Evolutionary conservation across 2,113 vertebrate species (phyloP).

Genomic region (Sphaerodactylus townsendi): DNA sequence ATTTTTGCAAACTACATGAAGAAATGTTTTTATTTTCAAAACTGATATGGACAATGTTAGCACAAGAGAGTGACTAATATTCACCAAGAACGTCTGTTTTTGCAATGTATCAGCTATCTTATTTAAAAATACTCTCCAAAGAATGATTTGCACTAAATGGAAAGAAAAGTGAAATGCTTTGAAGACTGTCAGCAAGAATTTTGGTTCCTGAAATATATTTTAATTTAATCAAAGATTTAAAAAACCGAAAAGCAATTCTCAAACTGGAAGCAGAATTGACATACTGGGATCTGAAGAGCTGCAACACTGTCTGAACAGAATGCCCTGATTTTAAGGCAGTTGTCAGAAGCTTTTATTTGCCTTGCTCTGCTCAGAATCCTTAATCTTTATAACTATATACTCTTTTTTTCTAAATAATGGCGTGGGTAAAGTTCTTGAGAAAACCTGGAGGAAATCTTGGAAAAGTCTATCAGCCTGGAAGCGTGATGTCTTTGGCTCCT

Average conservation of each 20-base stretch:
- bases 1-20: constrained; percentile 30
- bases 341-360: constrained; percentile 50
- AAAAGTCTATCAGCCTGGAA: constrained; percentile 93
- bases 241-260: constrained; percentile 2
- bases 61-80: constrained; percentile 21
- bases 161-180: constrained; percentile 35
- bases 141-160: constrained; percentile 38
- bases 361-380: constrained; percentile 48
- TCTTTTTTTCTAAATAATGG: constrained; percentile 80
- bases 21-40: constrained; percentile 21
- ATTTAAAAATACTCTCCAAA: background rate
- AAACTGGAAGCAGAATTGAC: constrained; percentile 23
- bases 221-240: constrained; percentile 11
- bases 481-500: constrained; percentile 92
- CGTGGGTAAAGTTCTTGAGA: constrained; percentile 93
- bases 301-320: background rate
- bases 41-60: constrained; percentile 47
- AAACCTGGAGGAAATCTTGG: constrained; percentile 90
- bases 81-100: constrained; percentile 23
- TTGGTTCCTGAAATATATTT: constrained; percentile 13
- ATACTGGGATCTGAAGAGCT: background rate
- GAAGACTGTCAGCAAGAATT: constrained; percentile 19
- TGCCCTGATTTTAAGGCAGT: constrained; percentile 8
- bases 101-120: constrained; percentile 27
- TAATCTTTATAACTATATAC: constrained; percentile 28